Base-by-base conservation (phyloP, 2,888 invertebrate genomes). In the Bellardia pandia region DNA sequence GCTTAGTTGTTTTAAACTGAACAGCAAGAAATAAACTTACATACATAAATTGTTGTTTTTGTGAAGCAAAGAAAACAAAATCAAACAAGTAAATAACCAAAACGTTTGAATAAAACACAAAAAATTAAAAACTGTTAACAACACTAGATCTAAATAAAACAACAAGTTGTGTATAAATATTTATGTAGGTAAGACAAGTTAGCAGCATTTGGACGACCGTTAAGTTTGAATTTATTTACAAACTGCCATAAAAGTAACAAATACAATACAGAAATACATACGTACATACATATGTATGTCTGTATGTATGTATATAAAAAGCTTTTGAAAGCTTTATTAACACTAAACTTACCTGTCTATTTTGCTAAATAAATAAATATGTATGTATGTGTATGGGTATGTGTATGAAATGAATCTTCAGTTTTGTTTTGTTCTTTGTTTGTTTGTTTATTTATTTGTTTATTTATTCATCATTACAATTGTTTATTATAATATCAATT, bases 1-100 rank as follows among this genome's bases (percentile, higher is more conserved):
- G 86, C 82, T 86, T 84, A 86, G 86, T 89, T 89, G 90, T 92
- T 92, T 90, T 92, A 92, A 90, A 89, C 88, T 86, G 33, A 64
- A 48, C 51, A 77, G 37, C 16, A 37, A 6, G 37, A 6, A 68
- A 76, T 69, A 48, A 51, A 71, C 62, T 74, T 53, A 56, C 42
- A 62, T 23, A 23, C 23, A 23, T 23, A 23, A 1, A 23, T 23
- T 23, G 23, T 53, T 62, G 69, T 75, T 37, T 51, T 76, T 30
- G 66, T 45, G 51, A 51, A n/a, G 51, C 51, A 40, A 64, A 45
- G 23, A 66, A 45, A 66, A 66, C 37, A 51, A 33, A 76, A 37
- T 45, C 33, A 66, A 72, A 83, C 53, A 64, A 37, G 56, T n/a
- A 78, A 77, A 40, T 40, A 56, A 3, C 23, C 48, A 37, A 68